Evolutionary conservation across 1,140 invertebrate genomes (phyloP).

Genomic region (Drosophila parvula): DNA sequence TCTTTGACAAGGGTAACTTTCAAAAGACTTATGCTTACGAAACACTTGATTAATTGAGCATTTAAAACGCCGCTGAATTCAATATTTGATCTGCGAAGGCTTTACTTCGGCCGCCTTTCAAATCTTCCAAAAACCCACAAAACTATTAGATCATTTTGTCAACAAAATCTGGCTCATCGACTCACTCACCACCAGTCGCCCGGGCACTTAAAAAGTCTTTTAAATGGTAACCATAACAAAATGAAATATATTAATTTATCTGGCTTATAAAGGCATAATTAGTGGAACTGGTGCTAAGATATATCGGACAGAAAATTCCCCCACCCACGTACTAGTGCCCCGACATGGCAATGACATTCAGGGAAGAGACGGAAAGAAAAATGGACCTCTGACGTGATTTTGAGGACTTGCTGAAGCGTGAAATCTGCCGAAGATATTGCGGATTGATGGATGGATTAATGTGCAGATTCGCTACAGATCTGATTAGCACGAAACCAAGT

Average conservation of each 20-base stretch:
- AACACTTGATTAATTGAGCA: conserved; percentile 42
- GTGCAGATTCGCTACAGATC: conserved; percentile 61
- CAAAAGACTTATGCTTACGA: background rate
- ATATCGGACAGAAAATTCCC: conserved; percentile 31
- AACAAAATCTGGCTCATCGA: conserved; percentile 18
- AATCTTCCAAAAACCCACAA: conserved; percentile 30
- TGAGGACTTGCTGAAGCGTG: conserved; percentile 67
- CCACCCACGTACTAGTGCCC: conserved; percentile 33
- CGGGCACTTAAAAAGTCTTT: conserved; percentile 54
- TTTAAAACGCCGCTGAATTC: conserved; percentile 12
- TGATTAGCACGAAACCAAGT: conserved; percentile 61
- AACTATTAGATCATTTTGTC: conserved; percentile 56
- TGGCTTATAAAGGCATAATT: conserved; percentile 70
- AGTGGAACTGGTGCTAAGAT: conserved; percentile 41
- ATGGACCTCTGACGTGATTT: conserved; percentile 27
- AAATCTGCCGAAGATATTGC: conserved; percentile 45
- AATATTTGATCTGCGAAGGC: conserved; percentile 28
- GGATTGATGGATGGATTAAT: conserved; percentile 61
- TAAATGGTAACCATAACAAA: conserved; percentile 54
- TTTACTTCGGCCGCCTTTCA: conserved; percentile 15
- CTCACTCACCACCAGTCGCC: conserved; percentile 6
- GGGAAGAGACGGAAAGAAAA: conserved; percentile 39
- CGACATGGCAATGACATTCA: conserved; percentile 45
- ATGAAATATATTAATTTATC: conserved; percentile 50
- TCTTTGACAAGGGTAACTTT: conserved; percentile 24